Percentiles rank a stretch among this genome's conserved stretches.
Evolutionary conservation across 1,140 invertebrate genomes (phyloP).

Genomic region (Pseudomyrmex sp.): DNA sequence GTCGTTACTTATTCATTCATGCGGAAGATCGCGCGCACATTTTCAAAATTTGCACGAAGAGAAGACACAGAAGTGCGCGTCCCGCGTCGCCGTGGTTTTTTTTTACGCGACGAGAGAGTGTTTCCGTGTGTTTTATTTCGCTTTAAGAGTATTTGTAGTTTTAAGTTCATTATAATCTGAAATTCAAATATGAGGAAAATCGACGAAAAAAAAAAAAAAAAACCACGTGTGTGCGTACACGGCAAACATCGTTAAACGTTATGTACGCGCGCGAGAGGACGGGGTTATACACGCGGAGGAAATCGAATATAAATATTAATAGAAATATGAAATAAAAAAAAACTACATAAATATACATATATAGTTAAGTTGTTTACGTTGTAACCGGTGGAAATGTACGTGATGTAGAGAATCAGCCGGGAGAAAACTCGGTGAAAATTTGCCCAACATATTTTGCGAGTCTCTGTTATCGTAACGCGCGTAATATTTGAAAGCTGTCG

Average conservation of each 20-base stretch:
- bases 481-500: conserved; percentile 23
- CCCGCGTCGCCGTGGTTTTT: no score
- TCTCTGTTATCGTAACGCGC: conserved; percentile 11
- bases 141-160: no score
- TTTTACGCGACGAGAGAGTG: no score
- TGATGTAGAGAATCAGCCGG: background rate
- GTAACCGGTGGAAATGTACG: background rate
- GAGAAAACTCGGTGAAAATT: conserved; percentile 17
- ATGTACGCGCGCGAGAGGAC: no score
- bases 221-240: background rate
- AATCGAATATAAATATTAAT: no score
- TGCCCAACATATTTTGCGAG: conserved; percentile 27
- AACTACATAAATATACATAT: background rate
- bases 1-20: background rate
- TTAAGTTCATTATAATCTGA: background rate
- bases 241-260: no score
- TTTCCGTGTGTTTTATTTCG: no score
- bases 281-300: no score
- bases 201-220: background rate
- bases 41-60: background rate
- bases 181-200: background rate
- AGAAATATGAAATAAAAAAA: no score
- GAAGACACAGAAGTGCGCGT: background rate
- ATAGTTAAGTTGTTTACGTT: background rate
- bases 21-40: background rate